Evolutionary conservation across 1,140 invertebrate species (phyloP).

Genomic region (Hylyphantes graminicola): DNA sequence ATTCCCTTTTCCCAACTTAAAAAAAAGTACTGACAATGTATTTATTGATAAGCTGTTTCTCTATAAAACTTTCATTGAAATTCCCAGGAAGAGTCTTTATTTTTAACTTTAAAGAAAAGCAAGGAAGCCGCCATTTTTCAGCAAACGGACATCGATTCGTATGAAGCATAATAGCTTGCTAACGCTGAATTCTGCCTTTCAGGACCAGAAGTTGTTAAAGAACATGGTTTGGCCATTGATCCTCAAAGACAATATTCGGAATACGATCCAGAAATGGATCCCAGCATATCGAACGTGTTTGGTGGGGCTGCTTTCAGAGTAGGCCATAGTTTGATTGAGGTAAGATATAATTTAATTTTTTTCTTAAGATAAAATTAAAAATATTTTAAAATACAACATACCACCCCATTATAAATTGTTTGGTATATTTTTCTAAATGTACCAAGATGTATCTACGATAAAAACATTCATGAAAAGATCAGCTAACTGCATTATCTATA

Average conservation of each 20-base stretch:
- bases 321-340: constrained; percentile 78
- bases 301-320: constrained; percentile 84
- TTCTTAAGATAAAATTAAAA: neutral
- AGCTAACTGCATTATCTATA: no score
- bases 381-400: neutral
- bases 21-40: neutral
- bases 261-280: constrained; percentile 65
- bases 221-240: constrained; percentile 41
- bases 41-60: neutral
- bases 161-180: no score
- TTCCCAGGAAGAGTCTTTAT: neutral
- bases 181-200: neutral
- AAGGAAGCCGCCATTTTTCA: neutral
- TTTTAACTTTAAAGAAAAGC: constrained; percentile 62
- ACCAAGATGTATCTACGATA: neutral
- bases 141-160: neutral
- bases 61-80: no score
- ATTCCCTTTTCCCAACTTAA: no score
- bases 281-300: constrained; percentile 76
- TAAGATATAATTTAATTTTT: constrained; percentile 39
- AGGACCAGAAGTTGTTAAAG: constrained; percentile 30
- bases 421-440: neutral
- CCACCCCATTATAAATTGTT: no score
- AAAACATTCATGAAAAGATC: neutral
- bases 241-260: constrained; percentile 50